Conservation (phyloP, 2,113 vertebrate genomes). For the Pseudorasbora parva region DNA sequence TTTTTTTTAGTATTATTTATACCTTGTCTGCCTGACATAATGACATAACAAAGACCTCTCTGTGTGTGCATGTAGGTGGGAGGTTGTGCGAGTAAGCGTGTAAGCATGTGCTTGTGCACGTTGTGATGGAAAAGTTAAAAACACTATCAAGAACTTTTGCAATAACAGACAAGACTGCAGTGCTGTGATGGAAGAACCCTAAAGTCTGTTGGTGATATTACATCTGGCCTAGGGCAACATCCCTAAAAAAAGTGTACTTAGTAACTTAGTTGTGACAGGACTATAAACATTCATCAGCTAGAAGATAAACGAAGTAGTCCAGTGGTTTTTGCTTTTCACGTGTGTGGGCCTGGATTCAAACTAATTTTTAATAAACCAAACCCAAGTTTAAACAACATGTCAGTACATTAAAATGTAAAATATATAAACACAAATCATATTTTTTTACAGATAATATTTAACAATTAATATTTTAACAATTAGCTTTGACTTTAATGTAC, state of each 20-base stretch:
- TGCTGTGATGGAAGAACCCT: background rate
- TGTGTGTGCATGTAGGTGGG: background rate
- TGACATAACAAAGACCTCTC: background rate
- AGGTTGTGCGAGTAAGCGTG: slow-evolving; percentile 28
- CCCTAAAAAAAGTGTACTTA: background rate
- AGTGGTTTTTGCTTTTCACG: background rate
- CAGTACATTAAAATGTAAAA: background rate
- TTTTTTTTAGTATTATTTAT: background rate
- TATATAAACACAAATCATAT: no score
- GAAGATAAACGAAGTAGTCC: background rate
- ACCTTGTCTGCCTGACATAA: background rate
- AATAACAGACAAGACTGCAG: background rate
- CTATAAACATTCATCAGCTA: background rate
- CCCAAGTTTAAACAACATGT: background rate
- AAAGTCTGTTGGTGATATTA: background rate
- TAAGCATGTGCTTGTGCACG: slow-evolving; percentile 32
- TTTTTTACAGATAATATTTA: no score
- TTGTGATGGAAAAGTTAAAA: slow-evolving; percentile 1
- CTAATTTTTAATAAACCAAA: background rate
- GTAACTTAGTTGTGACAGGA: background rate
- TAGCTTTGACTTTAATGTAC: no score
- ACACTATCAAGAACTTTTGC: slow-evolving; percentile 28
- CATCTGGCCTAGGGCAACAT: background rate
- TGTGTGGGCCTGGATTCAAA: background rate
- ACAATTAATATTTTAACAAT: no score